Evolutionary conservation across 2,888 invertebrate species (phyloP), one percentile per base, ranked within the genome.

Genomic region (Galeruca laticollis): DNA sequence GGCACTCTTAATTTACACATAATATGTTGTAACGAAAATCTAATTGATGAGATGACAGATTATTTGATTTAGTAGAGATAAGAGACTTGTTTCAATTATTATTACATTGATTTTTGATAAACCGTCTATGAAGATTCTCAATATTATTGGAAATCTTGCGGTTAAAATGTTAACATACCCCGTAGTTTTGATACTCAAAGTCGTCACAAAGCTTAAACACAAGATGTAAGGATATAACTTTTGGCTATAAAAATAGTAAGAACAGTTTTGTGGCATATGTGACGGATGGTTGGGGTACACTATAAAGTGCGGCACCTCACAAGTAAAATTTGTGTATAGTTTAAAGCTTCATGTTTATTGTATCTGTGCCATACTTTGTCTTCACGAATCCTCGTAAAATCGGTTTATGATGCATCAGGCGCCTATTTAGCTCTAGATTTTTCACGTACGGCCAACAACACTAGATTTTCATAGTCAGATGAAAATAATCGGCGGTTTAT

Each of bases 331-430:
- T 82, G 81, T 82, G 77, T 79, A 82, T 81, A 80, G 81, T 83
- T 47, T 83, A 84, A 83, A 80, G 77, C 59, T 31, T 47, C 77
- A 78, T 83, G 84, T 84, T 84, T 84, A 84, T 84, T 84, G 82
- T 83, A 84, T 81, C 82, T 80, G 80, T 80, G 82, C 82, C 82
- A 83, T 84, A 77, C 79, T 79, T 73, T 80, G 81, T 81, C 81
- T 84, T 83, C 82, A 82, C 83, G 83, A 83, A 84, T 83, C 83
- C 81, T 83, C 79, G 81, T 82, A 82, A 83, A 82, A 83, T 77
- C 77, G 64, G 77, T 84, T 84, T 83, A 83, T 82, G 75, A 78
- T 80, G 75, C 75, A 76, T 77, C 81, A 82, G 84, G 84, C 84
- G 84, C 84, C 84, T 83, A 75, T 76, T 76, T 76, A 72, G 71